A percentile compares a stretch with the other conserved stretches of the same genome.
Evolutionary conservation across 2,113 vertebrate species (phyloP).

Genomic region (Bujurquina vittata): DNA sequence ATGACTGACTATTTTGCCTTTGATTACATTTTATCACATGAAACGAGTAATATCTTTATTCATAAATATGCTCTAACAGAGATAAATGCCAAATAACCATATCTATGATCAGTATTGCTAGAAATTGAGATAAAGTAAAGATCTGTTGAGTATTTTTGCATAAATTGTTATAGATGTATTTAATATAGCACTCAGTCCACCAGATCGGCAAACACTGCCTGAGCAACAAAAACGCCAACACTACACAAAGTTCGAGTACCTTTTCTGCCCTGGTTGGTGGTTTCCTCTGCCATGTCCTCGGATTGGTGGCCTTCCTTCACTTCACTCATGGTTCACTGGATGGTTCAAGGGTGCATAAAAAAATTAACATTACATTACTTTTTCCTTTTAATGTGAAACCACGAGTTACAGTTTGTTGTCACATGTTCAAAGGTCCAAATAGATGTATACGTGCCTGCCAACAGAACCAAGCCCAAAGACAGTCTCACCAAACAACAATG

Average conservation of each 20-base stretch:
- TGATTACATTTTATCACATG: neutral
- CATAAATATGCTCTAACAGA: neutral
- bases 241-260: neutral
- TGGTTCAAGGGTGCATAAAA: neutral
- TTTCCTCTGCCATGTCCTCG: conserved; percentile 36
- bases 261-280: neutral
- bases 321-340: conserved; percentile 2
- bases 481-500: neutral
- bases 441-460: neutral
- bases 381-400: neutral
- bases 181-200: fast-evolving
- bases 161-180: neutral
- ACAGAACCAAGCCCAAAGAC: neutral
- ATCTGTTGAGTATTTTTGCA: too few relatives aligned
- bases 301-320: neutral
- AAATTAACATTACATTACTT: neutral
- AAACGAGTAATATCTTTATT: neutral
- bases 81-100: neutral
- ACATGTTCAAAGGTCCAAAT: conserved; percentile 27
- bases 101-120: neutral
- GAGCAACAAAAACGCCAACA: neutral
- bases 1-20: neutral
- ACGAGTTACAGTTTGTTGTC: neutral
- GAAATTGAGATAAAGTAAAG: neutral
- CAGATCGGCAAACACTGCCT: neutral